Evolutionary conservation across 2,888 invertebrate genomes (phyloP).

Genomic region (Altica lythri): DNA sequence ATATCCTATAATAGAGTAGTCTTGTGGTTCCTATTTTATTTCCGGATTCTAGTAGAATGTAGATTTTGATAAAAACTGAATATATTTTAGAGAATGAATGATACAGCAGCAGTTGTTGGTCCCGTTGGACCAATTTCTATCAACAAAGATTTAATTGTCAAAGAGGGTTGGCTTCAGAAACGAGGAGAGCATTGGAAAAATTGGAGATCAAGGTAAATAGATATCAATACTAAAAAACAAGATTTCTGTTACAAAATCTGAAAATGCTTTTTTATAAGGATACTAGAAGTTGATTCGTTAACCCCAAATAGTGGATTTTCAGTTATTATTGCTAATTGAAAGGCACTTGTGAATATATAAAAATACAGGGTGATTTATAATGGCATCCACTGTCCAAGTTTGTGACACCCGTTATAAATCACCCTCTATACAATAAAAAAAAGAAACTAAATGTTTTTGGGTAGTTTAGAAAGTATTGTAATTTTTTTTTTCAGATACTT

Average conservation of each 20-base stretch:
- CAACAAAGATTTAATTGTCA: constrained; percentile 64
- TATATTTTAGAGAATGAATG: constrained; percentile 35
- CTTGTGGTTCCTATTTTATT: neutral
- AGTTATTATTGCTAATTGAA: too few relatives aligned
- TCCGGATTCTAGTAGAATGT: neutral
- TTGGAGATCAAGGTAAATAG: constrained; percentile 85
- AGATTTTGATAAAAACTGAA: too few relatives aligned
- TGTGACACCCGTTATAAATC: too few relatives aligned
- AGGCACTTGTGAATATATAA: too few relatives aligned
- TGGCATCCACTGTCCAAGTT: too few relatives aligned
- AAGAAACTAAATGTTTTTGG: too few relatives aligned
- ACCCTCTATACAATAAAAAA: too few relatives aligned
- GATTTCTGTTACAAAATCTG: too few relatives aligned
- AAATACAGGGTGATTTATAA: too few relatives aligned
- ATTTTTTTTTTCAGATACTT: constrained; percentile 75
- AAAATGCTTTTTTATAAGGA: too few relatives aligned
- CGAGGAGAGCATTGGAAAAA: constrained; percentile 98
- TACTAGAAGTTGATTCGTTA: neutral
- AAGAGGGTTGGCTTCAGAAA: constrained; percentile 89
- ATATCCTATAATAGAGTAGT: neutral
- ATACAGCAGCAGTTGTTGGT: constrained; percentile 27
- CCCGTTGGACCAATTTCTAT: constrained; percentile 34
- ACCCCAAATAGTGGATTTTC: neutral
- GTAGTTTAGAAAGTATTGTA: too few relatives aligned
- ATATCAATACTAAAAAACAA: too few relatives aligned